A percentile compares a stretch with the other conserved stretches of the same genome.
Conservation (phyloP, 2,113 vertebrate species). For the Chiloscyllium plagiosum region DNA sequence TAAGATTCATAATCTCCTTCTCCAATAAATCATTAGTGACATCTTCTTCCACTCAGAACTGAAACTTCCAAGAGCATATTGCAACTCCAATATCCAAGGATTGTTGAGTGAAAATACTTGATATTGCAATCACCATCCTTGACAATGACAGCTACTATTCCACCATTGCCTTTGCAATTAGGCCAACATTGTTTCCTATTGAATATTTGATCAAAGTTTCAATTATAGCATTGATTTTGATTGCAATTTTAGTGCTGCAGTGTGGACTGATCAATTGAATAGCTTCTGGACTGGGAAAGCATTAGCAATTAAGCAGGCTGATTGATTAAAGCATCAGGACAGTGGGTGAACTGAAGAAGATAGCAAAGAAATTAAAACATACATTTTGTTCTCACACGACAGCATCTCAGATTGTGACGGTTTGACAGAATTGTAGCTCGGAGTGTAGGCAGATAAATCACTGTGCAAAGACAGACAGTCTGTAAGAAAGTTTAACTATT, state of each 20-base stretch:
- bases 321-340: slow-evolving; percentile 16
- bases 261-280: neutral
- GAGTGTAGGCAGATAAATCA: neutral
- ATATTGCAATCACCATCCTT: neutral
- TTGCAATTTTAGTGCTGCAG: slow-evolving; percentile 16
- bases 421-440: neutral
- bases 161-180: neutral
- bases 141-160: neutral
- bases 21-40: no score
- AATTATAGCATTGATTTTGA: slow-evolving; percentile 26
- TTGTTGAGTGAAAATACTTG: neutral
- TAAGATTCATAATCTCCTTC: no score
- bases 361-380: slow-evolving; percentile 1
- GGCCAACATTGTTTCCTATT: neutral
- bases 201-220: slow-evolving; percentile 31
- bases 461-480: neutral
- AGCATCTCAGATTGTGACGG: neutral
- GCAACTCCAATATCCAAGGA: neutral
- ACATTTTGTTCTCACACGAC: neutral
- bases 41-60: neutral
- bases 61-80: neutral
- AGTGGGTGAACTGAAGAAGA: neutral
- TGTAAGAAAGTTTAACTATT: neutral
- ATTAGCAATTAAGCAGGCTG: neutral
- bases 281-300: neutral